phyloP scores from a whole-genome alignment of 2,797 vertebrate species.

The Neosalanx taihuensis region DNA sequence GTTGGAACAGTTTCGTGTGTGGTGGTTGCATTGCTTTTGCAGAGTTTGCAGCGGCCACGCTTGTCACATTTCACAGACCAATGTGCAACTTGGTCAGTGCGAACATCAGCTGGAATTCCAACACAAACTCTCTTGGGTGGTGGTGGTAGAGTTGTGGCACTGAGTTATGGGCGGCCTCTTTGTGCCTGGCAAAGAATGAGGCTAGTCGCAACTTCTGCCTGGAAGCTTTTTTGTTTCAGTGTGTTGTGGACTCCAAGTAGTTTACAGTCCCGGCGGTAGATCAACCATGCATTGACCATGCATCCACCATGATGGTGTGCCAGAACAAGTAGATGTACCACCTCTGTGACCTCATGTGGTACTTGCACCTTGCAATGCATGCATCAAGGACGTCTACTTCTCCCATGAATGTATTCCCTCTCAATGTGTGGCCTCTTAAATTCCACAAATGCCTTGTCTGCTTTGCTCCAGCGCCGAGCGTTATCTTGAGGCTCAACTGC shows the following conservation, averaged over 20 bases:
- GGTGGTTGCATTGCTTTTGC: conserved; percentile 22
- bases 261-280: too few relatives aligned
- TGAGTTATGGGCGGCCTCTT: conserved; percentile 1
- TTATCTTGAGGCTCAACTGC: conserved; percentile 29
- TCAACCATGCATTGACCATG: too few relatives aligned
- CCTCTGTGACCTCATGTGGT: too few relatives aligned
- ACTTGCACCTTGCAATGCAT: conserved; percentile 12
- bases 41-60: conserved; percentile 21
- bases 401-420: conserved; percentile 35
- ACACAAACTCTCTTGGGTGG: conserved; percentile 23
- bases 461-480: conserved; percentile 16
- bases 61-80: conserved; percentile 25
- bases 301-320: too few relatives aligned
- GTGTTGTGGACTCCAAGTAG: too few relatives aligned
- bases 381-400: conserved; percentile 28
- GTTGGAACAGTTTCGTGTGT: conserved; percentile 8
- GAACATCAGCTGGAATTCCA: conserved; percentile 26
- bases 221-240: too few relatives aligned
- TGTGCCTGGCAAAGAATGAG: too few relatives aligned
- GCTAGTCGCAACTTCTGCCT: too few relatives aligned
- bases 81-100: conserved; percentile 23
- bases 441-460: not conserved
- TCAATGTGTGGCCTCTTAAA: conserved; percentile 10
- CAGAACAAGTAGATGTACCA: too few relatives aligned
- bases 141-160: not conserved